Evolutionary conservation across 2,113 vertebrate species (phyloP).

Genomic region (Leucopsar rothschildi): DNA sequence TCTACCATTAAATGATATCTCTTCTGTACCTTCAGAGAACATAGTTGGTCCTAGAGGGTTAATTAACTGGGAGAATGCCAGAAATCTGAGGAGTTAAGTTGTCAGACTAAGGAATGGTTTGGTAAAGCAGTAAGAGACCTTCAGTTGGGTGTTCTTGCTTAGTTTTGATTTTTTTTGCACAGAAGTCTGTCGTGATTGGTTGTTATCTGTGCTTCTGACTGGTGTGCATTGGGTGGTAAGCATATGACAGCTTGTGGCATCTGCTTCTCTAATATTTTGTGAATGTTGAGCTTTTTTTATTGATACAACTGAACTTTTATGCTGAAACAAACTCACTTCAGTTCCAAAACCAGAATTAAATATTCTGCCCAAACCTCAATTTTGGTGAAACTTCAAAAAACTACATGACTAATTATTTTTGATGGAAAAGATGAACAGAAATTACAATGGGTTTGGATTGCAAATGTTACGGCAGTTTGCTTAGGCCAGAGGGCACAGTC

Average conservation of each 20-base stretch:
- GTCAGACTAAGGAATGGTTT: background rate
- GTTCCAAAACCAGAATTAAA: background rate
- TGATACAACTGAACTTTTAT: background rate
- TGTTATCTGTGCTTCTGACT: background rate
- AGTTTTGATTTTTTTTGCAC: background rate
- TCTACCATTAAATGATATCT: background rate
- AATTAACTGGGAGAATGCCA: background rate
- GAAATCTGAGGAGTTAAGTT: background rate
- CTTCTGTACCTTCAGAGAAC: background rate
- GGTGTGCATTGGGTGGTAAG: rapidly evolving
- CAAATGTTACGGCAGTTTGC: constrained; percentile 44
- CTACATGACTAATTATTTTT: constrained; percentile 28
- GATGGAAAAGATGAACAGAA: background rate
- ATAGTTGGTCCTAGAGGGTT: background rate
- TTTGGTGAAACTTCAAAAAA: constrained; percentile 11
- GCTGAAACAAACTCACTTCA: background rate
- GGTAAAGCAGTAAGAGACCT: background rate
- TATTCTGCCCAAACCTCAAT: background rate
- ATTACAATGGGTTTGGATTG: background rate
- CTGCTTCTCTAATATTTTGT: background rate
- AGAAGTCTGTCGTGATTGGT: background rate
- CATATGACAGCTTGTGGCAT: background rate
- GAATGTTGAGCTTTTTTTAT: background rate
- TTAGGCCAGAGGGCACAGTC: constrained; percentile 16
- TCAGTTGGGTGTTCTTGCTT: background rate